Conservation (phyloP, 2,888 invertebrate genomes). For the Girardia tigrina region DNA sequence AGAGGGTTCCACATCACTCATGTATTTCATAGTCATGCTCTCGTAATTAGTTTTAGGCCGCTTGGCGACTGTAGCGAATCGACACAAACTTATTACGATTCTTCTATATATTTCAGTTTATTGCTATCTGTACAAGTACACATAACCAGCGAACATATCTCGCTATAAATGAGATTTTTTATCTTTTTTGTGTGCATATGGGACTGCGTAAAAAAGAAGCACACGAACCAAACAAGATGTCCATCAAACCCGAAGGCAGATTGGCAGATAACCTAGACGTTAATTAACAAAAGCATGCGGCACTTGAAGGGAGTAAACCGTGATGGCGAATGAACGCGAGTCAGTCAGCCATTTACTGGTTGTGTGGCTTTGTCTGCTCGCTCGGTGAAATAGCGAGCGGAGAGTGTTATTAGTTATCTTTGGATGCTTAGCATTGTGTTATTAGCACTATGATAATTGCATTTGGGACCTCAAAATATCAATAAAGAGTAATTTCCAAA, state of each 20-base stretch:
- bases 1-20: background rate
- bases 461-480: background rate
- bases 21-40: conserved; percentile 23
- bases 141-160: conserved; percentile 17
- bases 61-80: background rate
- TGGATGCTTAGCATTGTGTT: background rate
- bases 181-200: background rate
- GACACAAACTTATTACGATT: conserved; percentile 8
- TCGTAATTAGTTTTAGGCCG: conserved; percentile 18
- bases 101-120: conserved; percentile 13
- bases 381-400: conserved; percentile 8
- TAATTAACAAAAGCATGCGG: conserved; percentile 23
- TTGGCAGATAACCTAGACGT: conserved; percentile 20
- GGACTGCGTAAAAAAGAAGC: background rate
- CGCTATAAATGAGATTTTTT: conserved; percentile 20
- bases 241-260: conserved; percentile 20
- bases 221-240: conserved; percentile 23
- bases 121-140: conserved; percentile 18
- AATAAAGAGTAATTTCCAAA: background rate
- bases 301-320: conserved; percentile 23
- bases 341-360: conserved; percentile 23
- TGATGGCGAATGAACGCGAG: conserved; percentile 23
- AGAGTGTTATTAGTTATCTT: conserved; percentile 18
- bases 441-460: conserved; percentile 23
- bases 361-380: conserved; percentile 23